A percentile compares a stretch with the other conserved stretches of the same genome.
Evolutionary conservation across 2,797 vertebrate species (phyloP).

Genomic region (Argyrosomus regius): DNA sequence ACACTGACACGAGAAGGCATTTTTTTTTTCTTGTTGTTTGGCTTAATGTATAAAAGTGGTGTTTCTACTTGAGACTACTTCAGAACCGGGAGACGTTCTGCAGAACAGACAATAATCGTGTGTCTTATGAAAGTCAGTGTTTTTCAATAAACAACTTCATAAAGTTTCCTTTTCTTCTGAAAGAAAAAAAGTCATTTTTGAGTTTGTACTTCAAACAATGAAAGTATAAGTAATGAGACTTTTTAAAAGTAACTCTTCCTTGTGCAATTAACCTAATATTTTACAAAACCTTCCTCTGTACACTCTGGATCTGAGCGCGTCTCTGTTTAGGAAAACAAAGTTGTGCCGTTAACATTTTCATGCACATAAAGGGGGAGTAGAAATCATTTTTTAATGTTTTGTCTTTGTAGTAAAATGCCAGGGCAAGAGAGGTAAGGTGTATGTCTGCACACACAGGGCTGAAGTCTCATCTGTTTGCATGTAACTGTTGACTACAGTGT

Average conservation of each 20-base stretch:
- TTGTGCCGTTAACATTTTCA: slow-evolving; percentile 35
- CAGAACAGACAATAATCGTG: slow-evolving; percentile 6
- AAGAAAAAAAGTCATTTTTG: slow-evolving; percentile 25
- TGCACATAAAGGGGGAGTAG: slow-evolving; percentile 39
- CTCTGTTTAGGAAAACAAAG: slow-evolving; percentile 6
- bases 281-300: slow-evolving; percentile 43
- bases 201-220: slow-evolving; percentile 62
- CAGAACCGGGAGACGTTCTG: slow-evolving; percentile 15
- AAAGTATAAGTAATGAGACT: slow-evolving; percentile 49
- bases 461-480: slow-evolving; percentile 29
- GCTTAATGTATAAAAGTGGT: slow-evolving; percentile 59
- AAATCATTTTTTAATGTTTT: slow-evolving; percentile 20
- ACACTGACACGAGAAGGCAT: slow-evolving; percentile 59
- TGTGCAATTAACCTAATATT: slow-evolving; percentile 22
- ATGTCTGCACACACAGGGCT: slow-evolving; percentile 19
- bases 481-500: slow-evolving; percentile 17
- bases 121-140: slow-evolving; percentile 28
- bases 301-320: neutral
- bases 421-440: slow-evolving; percentile 33
- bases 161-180: slow-evolving; percentile 39
- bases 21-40: slow-evolving; percentile 49
- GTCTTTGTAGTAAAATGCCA: slow-evolving; percentile 35
- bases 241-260: slow-evolving; percentile 53
- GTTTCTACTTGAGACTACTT: slow-evolving; percentile 6
- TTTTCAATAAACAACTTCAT: slow-evolving; percentile 48